Conservation (phyloP, 1,140 invertebrate species). For the Drosophila elegans region DNA sequence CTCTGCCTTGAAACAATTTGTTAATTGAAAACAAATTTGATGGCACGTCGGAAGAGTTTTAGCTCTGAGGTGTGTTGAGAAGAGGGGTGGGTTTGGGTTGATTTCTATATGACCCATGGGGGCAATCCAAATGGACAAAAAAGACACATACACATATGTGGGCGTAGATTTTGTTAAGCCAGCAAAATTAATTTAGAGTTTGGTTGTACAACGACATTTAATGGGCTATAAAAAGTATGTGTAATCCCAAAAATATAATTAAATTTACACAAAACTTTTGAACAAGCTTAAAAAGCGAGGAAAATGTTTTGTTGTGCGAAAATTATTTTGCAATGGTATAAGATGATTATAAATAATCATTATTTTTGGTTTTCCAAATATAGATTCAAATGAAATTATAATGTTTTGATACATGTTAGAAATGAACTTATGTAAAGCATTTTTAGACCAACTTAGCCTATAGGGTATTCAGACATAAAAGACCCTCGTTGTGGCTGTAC, state of each 20-base stretch:
- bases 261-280: slow-evolving; percentile 2
- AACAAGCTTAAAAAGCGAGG: background rate
- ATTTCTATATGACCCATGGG: slow-evolving; percentile 44
- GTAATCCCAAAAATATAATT: slow-evolving; percentile 15
- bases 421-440: background rate
- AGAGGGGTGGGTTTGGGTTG: slow-evolving; percentile 5
- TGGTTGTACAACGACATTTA: slow-evolving; percentile 17
- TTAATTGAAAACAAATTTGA: slow-evolving; percentile 80
- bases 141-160: slow-evolving; percentile 15
- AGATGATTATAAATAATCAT: too few species aligned
- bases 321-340: background rate
- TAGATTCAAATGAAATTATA: too few species aligned
- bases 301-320: background rate
- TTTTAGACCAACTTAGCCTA: slow-evolving; percentile 6
- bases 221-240: slow-evolving; percentile 26
- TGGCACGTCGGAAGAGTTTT: slow-evolving; percentile 24
- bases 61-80: slow-evolving; percentile 26
- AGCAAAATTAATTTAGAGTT: slow-evolving; percentile 49
- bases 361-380: too few species aligned
- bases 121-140: slow-evolving; percentile 23
- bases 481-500: slow-evolving; percentile 46
- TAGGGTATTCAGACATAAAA: slow-evolving; percentile 5
- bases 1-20: slow-evolving; percentile 56
- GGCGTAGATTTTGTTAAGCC: slow-evolving; percentile 28
- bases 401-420: too few species aligned